Base-by-base conservation (phyloP, 2,113 vertebrate genomes). In the Prunella fulvescens region DNA sequence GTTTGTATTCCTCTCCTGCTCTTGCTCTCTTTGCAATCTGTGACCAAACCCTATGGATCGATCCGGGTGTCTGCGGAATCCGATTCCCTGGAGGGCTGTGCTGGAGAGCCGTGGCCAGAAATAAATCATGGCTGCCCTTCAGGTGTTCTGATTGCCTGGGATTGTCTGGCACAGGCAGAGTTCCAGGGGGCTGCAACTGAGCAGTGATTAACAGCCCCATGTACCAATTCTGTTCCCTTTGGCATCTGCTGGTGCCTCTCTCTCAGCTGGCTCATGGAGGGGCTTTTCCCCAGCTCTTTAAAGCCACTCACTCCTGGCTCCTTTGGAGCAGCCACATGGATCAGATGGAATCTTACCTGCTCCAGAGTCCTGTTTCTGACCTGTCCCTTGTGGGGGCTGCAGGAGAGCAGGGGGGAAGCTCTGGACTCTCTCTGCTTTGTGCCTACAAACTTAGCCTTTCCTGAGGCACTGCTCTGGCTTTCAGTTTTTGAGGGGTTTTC, bases 1-100 rank as follows among this genome's bases (percentile, higher is more conserved):
- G 47, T 96, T 66, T 77, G 76, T 53, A 57, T 93, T 94, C 87
- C 91, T 90, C 19, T 8, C 45, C 90, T 33, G 74, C 57, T 88
- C 87, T 25, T 53, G 83, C 76, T 93, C 65, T 54, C 84, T 80
- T 86, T 81, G 87, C 87, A 64, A 29, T 57, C 69, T 37, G 78
- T 64, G 81, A 56, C 74, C 60, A 51, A 69, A 13, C 37, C 8
- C 1, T 6, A 91, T 85, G 4, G 74, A 92, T 72, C 4, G 74
- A 92, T 72, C 79, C 1, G 31, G 18, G 50, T 19, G 60, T 45
- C 87, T 91, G 90, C 20, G 15, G 15, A 35, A 57, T 26, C 48
- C 3, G 0, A 5, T 44, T 85, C 93, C 74, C 84, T 23, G 89
- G n/a, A 42, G 86, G 40, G 19, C 0, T 28, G 48, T 67, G 67